Base-by-base conservation (phyloP, 2,888 invertebrate species). In the Nomada fucata region DNA sequence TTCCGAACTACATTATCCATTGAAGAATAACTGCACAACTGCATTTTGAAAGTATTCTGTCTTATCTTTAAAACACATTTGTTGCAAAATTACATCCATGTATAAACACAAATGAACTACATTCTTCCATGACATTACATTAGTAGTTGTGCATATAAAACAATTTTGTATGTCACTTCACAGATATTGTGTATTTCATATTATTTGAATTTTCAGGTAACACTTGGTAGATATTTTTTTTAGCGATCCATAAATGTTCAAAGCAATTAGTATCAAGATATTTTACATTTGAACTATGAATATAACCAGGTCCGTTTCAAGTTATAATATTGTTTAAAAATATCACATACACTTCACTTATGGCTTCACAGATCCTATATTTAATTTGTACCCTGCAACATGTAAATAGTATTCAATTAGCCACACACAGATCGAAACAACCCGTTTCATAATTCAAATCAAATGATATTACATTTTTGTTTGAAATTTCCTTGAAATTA, bases 41-140 rank as follows among this genome's bases (percentile, higher is more conserved):
- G 89, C 91, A 89, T 91, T 89, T 89, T 89, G 89, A 77, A 90
- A 87, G 84, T 89, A 85, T 84, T 89, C 86, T 29, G 88, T 86
- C 85, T 90, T 90, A 82, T 89, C 84, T 82, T 89, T 89, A 82
- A 84, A 88, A 77, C 82, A 83, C 91, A 91, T 91, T 88, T 91
- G 91, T 82, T 85, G 88, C 86, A 85, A 85, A 85, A 89, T 90
- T 82, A 86, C 90, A 91, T 91, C 92, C 92, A 92, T 92, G 92
- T 92, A 92, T 90, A 83, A 85, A 89, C 82, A 84, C 85, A 84
- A 82, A 63, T 72, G 84, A 78, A 83, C 83, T 87, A 88, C 83
- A 76, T 72, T 78, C 77, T 85, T 72, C 79, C 70, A 83, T 75
- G 76, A 82, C 86, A 88, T 80, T 83, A 71, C 77, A 65, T 76